Conservation (phyloP, 2,888 invertebrate genomes). For the Sminthurides aquaticus region DNA sequence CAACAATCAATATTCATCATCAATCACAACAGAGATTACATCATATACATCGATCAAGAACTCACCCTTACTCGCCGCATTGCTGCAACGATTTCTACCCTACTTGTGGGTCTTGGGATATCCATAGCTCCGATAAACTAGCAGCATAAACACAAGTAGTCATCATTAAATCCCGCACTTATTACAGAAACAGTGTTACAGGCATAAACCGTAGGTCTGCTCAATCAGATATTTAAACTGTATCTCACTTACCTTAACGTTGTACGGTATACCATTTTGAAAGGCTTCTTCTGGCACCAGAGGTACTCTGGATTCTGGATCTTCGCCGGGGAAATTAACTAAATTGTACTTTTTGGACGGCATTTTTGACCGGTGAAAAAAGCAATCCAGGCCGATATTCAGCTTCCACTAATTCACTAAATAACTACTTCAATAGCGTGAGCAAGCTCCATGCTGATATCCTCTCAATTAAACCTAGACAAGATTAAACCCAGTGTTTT, state of each 20-base stretch:
- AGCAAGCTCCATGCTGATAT: too few species aligned
- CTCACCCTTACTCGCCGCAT: conserved; percentile 94
- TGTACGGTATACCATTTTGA: conserved; percentile 91
- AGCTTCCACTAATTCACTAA: neutral
- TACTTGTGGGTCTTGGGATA: conserved; percentile 88
- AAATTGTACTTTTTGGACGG: conserved; percentile 84
- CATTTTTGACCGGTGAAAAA: conserved; percentile 50
- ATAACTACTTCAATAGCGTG: too few species aligned
- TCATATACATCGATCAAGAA: neutral
- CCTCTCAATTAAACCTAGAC: too few species aligned
- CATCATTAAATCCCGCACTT: conserved; percentile 1
- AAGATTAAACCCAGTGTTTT: too few species aligned
- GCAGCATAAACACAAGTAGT: conserved; percentile 49
- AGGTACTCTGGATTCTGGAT: conserved; percentile 92
- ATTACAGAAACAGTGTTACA: neutral
- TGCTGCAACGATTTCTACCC: conserved; percentile 97
- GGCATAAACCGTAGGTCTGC: too few species aligned
- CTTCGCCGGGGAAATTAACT: conserved; percentile 74
- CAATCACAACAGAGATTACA: neutral
- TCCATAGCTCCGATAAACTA: conserved; percentile 98
- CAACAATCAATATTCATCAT: conserved; percentile 6
- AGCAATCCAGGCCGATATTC: conserved; percentile 4
- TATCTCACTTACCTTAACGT: conserved; percentile 76
- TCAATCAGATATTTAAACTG: too few species aligned
- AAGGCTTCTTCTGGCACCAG: conserved; percentile 95